phyloP scores from a whole-genome alignment of 2,888 invertebrate genomes.

The Dryococelus australis region DNA sequence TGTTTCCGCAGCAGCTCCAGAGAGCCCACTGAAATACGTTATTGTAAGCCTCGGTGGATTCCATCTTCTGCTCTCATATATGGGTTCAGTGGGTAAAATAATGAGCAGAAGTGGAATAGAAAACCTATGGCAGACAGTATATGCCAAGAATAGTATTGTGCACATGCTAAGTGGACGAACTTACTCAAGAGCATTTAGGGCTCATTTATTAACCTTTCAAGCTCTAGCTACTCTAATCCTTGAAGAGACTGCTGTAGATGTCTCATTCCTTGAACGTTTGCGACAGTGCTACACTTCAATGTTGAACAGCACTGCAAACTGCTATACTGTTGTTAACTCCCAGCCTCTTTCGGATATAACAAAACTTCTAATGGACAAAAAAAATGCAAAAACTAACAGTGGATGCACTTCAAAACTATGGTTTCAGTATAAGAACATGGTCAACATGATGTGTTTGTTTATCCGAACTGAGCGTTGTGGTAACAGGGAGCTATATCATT shows the following conservation, averaged over 20 bases:
- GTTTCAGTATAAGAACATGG: neutral
- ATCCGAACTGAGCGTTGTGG: constrained; percentile 17
- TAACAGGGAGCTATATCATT: too few species aligned
- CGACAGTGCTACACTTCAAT: too few species aligned
- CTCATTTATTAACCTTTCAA: neutral
- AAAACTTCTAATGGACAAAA: constrained; percentile 6
- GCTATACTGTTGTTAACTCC: neutral
- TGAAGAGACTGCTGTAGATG: too few species aligned
- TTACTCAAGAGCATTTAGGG: too few species aligned
- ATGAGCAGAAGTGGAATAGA: neutral
- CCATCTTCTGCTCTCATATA: constrained; percentile 17
- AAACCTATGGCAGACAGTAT: constrained; percentile 18
- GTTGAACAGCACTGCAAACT: neutral
- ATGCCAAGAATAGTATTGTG: neutral
- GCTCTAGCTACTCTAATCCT: constrained; percentile 20
- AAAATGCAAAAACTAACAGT: neutral
- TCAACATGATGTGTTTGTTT: constrained; percentile 19
- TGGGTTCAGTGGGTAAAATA: neutral
- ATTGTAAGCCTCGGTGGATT: neutral
- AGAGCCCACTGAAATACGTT: constrained; percentile 13
- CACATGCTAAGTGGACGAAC: constrained; percentile 10
- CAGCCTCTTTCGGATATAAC: neutral
- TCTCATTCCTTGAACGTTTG: too few species aligned
- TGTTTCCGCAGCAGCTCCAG: neutral
- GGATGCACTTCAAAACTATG: constrained; percentile 13